Percentiles rank a stretch among this genome's conserved stretches.
Evolutionary conservation across 2,113 vertebrate species (phyloP).

Genomic region (Chinchilla lanigera): DNA sequence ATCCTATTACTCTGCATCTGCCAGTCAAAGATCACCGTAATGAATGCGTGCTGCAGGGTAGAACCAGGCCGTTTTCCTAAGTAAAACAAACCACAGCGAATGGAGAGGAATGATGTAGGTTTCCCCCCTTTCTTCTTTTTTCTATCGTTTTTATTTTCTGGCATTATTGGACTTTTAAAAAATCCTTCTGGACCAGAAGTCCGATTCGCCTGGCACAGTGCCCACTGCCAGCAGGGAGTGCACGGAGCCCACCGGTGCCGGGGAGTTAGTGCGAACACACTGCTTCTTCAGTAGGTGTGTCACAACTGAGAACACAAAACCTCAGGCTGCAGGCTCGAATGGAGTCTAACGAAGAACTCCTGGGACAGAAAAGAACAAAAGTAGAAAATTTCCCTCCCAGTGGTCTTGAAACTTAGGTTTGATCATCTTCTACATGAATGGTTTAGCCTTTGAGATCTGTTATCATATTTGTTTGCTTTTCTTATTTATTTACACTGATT

Average conservation of each 20-base stretch:
- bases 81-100: constrained; percentile 88
- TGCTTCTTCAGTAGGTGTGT: constrained; percentile 82
- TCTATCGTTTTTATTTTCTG: constrained; percentile 41
- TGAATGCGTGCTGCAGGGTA: constrained; percentile 89
- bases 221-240: constrained; percentile 69
- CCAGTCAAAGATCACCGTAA: constrained; percentile 90
- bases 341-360: constrained; percentile 80
- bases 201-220: constrained; percentile 83
- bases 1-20: constrained; percentile 89
- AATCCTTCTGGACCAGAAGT: constrained; percentile 82
- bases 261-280: constrained; percentile 78
- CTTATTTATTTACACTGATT: background rate
- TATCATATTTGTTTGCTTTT: background rate
- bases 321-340: constrained; percentile 75
- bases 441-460: constrained; percentile 55
- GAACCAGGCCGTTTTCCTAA: constrained; percentile 87
- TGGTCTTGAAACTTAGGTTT: constrained; percentile 72
- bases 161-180: constrained; percentile 37
- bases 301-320: constrained; percentile 78
- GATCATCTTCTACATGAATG: constrained; percentile 69
- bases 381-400: constrained; percentile 58
- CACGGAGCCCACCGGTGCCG: constrained; percentile 65
- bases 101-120: constrained; percentile 83
- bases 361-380: constrained; percentile 36
- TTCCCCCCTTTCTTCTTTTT: background rate